A percentile compares a stretch with the other conserved stretches of the same genome.
These are phyloP conservation scores for Ctenoplectra terminalis DNA, from an alignment of 1,140 invertebrate genomes.

Conservation along the genomic window DNA sequence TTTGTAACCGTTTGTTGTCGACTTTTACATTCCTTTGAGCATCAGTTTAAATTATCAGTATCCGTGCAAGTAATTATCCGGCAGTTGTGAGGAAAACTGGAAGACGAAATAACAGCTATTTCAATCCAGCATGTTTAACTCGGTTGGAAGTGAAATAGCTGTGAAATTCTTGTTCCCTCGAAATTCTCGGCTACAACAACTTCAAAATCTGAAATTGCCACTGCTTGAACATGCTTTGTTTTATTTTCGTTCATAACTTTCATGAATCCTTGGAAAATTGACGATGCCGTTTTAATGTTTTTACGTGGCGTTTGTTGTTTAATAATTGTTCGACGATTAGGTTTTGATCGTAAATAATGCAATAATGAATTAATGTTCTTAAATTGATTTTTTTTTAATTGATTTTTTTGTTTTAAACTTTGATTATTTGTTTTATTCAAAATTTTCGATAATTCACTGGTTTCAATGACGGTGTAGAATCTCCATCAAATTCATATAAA, in stretches of 20 bases:
- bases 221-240: constrained; percentile 2
- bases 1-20: background rate
- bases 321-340: too few species aligned
- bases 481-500: background rate
- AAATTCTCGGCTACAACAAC: background rate
- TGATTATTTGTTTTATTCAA: background rate
- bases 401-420: too few species aligned
- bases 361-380: too few species aligned
- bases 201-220: constrained; percentile 5
- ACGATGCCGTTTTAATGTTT: background rate
- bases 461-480: background rate
- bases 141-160: background rate
- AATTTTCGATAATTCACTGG: background rate
- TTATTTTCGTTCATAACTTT: background rate
- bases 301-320: background rate
- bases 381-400: too few species aligned
- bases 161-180: constrained; percentile 9
- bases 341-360: too few species aligned
- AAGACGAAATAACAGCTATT: background rate
- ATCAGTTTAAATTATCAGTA: constrained; percentile 13
- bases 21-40: background rate
- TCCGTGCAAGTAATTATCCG: constrained; percentile 22
- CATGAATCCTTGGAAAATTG: background rate
- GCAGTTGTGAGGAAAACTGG: background rate
- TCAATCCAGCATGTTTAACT: constrained; percentile 25